phyloP scores from a whole-genome alignment of 2,797 vertebrate species.

The Urophycis tenuis region DNA sequence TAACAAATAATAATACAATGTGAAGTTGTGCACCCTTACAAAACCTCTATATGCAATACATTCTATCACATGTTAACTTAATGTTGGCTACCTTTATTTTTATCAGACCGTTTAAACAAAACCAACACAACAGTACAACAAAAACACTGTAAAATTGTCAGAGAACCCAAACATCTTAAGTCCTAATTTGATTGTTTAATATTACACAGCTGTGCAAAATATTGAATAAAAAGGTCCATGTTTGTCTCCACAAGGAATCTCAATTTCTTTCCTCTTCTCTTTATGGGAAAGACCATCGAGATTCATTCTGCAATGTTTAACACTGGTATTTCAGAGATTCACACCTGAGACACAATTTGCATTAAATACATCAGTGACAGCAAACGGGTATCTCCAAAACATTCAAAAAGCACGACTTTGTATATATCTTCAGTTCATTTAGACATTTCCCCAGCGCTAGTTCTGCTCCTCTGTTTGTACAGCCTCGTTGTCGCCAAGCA shows the following conservation, averaged over 20 bases:
- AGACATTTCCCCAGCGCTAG: slow-evolving; percentile 28
- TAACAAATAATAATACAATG: slow-evolving; percentile 6
- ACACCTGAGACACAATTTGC: slow-evolving; percentile 30
- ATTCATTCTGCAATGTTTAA: slow-evolving; percentile 16
- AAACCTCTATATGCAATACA: slow-evolving; percentile 15
- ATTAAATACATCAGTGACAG: slow-evolving; percentile 35
- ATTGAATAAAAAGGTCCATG: slow-evolving; percentile 24
- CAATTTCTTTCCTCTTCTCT: slow-evolving; percentile 43
- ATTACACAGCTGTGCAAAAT: slow-evolving; percentile 17
- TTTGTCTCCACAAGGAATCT: slow-evolving; percentile 25
- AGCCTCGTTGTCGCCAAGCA: slow-evolving; percentile 82
- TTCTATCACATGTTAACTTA: slow-evolving; percentile 1
- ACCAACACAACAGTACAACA: background rate
- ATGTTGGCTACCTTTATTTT: background rate
- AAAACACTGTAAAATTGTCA: background rate
- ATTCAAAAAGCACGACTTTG: slow-evolving; percentile 49
- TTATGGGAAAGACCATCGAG: slow-evolving; percentile 10
- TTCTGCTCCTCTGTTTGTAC: slow-evolving; percentile 65
- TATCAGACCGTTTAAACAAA: background rate
- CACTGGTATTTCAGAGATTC: slow-evolving; percentile 31
- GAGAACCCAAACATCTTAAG: background rate
- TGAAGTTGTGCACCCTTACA: slow-evolving; percentile 2
- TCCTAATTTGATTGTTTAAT: background rate
- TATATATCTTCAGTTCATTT: slow-evolving; percentile 56
- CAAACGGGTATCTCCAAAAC: slow-evolving; percentile 47